Percentiles rank a stretch among this genome's conserved stretches.
phyloP scores from a whole-genome alignment of 1,140 invertebrate genomes.

The Branchinecta lynchi region DNA sequence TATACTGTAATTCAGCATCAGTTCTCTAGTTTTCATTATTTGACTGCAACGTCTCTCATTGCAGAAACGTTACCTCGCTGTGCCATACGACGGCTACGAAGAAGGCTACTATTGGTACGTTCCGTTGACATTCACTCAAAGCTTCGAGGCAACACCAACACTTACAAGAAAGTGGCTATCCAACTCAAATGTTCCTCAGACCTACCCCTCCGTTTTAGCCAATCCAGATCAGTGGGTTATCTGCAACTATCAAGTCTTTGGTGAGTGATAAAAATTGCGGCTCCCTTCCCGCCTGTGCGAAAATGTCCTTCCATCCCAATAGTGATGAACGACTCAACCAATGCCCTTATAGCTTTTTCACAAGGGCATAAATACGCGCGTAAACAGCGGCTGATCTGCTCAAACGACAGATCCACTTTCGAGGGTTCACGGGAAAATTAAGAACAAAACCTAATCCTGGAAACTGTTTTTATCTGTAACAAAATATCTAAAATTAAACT shows the following conservation, averaged over 20 bases:
- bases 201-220: not conserved
- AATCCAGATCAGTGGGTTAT: not conserved
- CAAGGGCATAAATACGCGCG: too few species aligned
- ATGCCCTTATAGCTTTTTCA: too few species aligned
- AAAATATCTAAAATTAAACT: too few species aligned
- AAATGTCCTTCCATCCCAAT: too few species aligned
- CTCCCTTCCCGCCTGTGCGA: too few species aligned
- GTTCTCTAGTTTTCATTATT: not conserved
- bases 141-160: not conserved
- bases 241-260: constrained; percentile 10
- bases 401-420: too few species aligned
- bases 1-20: too few species aligned
- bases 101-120: not conserved
- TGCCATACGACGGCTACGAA: not conserved
- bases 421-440: too few species aligned
- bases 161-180: not conserved
- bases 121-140: not conserved
- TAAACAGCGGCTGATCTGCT: too few species aligned
- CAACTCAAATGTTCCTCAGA: not conserved
- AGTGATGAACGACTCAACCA: too few species aligned
- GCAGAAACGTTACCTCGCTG: not conserved
- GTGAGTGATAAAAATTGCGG: not conserved
- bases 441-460: too few species aligned
- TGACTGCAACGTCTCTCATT: not conserved
- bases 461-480: too few species aligned